Evolutionary conservation across 1,140 invertebrate genomes (phyloP), one percentile per base, ranked within the genome.

Genomic region (Pectinophora gossypiella): DNA sequence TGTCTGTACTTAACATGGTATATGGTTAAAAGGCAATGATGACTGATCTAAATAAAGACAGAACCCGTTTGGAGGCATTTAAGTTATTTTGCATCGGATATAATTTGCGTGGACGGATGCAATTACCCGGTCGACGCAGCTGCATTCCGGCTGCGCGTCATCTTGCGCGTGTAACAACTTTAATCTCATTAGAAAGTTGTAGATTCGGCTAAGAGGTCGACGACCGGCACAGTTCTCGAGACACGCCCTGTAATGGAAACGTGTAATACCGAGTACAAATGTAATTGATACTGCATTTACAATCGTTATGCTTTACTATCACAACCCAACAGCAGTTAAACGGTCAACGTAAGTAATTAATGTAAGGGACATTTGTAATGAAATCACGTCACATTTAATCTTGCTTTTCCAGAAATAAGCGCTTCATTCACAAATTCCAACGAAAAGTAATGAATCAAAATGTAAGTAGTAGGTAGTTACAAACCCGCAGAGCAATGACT

Each of bases 181-280:
- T 76, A 83, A 70, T 78, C 68, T 71, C 71, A 76, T 85, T 85
- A 85, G 79, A 83, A 85, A 84, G 82, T 83, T 53, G 63, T 74
- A 78, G 72, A 83, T 85, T 85, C 61, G 76, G 72, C 65, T 68
- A 57, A 49, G 68, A 57, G 81, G 79, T 65, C 78, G 63, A 62
- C 64, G 82, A 82, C 82, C 79, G 71, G 64, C 67, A 78, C 72
- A 72, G 64, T 72, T 78, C 56, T 65, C 55, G 63, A 68, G 62
- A 15, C 36, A 15, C 66, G 71, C 74, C 72, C 73, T 76, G 69
- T 64, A 75, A 73, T 77, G 68, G 64, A 55, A 71, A 66, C 61
- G 64, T 66, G 61, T 75, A 76, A 61, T 57, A 60, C 27, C 27
- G 27, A 32, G 9, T 32, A n/a, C n/a, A 9, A 32, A 32, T 32